A percentile compares a stretch with the other conserved stretches of the same genome.
Conservation (phyloP, 2,888 invertebrate genomes). For the Drosophila algonquin region DNA sequence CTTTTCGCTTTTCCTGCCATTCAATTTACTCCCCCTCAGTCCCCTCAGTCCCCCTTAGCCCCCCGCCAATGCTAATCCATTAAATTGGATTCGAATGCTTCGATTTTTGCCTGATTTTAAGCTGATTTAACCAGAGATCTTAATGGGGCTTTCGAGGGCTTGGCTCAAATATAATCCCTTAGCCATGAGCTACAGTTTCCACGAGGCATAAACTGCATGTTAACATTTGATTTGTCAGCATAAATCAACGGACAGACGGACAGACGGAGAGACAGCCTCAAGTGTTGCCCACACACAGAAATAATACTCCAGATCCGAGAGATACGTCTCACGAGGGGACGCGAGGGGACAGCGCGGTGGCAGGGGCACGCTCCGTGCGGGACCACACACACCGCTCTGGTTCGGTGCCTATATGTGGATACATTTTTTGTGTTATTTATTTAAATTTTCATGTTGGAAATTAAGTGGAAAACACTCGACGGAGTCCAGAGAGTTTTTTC, state of each 20-base stretch:
- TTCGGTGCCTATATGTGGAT: slow-evolving; percentile 30
- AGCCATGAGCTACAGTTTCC: slow-evolving; percentile 45
- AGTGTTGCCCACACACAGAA: slow-evolving; percentile 62
- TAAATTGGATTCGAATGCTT: slow-evolving; percentile 76
- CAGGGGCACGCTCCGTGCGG: slow-evolving; percentile 12
- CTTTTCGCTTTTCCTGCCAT: slow-evolving; percentile 46
- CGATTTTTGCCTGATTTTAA: slow-evolving; percentile 70
- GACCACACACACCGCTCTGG: slow-evolving; percentile 67
- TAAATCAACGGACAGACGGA: slow-evolving; percentile 49
- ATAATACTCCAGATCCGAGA: slow-evolving; percentile 1
- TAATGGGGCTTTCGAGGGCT: slow-evolving; percentile 44
- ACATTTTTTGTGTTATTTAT: slow-evolving; percentile 57
- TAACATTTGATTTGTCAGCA: slow-evolving; percentile 73
- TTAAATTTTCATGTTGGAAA: slow-evolving; percentile 67
- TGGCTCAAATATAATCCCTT: slow-evolving; percentile 23
- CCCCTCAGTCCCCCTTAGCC: neutral
- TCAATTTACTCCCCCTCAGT: slow-evolving; percentile 36
- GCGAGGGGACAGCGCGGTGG: no score
- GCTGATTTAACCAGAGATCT: slow-evolving; percentile 65
- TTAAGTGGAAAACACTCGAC: slow-evolving; percentile 74
- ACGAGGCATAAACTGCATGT: slow-evolving; percentile 61
- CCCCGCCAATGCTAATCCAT: slow-evolving; percentile 69
- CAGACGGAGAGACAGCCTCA: slow-evolving; percentile 46
- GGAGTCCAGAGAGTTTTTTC: neutral
- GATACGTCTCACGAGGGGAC: neutral